Base-by-base conservation (phyloP, 2,113 vertebrate genomes). In the Notothenia rossii region DNA sequence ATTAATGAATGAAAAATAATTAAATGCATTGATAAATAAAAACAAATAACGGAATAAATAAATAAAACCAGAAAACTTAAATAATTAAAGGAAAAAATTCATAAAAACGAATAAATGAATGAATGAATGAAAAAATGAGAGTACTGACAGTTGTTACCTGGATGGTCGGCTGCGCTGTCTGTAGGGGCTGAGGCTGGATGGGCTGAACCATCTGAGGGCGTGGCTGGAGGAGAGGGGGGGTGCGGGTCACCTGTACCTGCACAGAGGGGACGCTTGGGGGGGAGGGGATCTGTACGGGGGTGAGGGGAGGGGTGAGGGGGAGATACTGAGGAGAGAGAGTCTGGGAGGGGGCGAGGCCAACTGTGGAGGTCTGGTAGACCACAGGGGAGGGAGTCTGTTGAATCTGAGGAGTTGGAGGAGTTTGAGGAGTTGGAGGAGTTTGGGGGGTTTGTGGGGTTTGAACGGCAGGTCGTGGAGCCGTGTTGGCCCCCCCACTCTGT, bases 221-320 rank as follows among this genome's bases (percentile, higher is more conserved):
- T 0, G 97, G 97, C 91, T 98, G 98, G 6, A 97, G 96, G 75
- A 97, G 89, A 0, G 96, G 95, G 5, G 97, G 95, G 55, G 86
- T 94, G 72, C 95, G 95, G 53, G 89, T 91, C 86, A 94, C 92
- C 48, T 77, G 90, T n/a, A 87, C 91, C 68, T 80, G 91, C 53
- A 20, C 73, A 1, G 87, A n/a, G 2, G 85, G 0, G n/a, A 55
- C n/a, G 17, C 55, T 46, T 22, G n/a, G 22, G 7, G 89, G 75
- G 10, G 91, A 67, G 14, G 88, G 84, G 2, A 86, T 86, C 86
- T 95, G 95, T 3, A 78, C 80, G 0, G 91, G 94, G 0, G 94
- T 93, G 64, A 90, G 90, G 8, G 93, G 91, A 50, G 93, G 94
- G 10, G 91, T 92, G 63, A 92, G 91, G 29, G 93, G 89, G 11